phyloP scores from a whole-genome alignment of 2,888 invertebrate genomes.

The Cerceris ruficornis region DNA sequence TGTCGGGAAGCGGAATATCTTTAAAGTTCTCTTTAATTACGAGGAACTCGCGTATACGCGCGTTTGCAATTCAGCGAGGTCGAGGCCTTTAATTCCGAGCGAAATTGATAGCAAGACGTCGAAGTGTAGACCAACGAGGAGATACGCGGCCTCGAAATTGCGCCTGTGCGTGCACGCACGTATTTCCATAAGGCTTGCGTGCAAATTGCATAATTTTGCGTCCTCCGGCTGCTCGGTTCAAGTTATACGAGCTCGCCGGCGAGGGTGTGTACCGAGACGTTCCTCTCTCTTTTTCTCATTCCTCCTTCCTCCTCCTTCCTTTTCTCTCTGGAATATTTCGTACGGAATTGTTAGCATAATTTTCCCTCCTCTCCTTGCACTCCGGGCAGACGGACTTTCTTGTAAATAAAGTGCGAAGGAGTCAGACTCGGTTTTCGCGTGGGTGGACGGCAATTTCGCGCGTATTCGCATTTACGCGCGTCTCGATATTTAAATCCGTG shows the following conservation, averaged over 20 bases:
- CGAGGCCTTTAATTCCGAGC: slow-evolving; percentile 3
- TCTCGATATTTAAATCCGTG: background rate
- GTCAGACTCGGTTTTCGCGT: background rate
- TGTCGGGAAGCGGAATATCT: no score
- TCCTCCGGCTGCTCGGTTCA: slow-evolving; percentile 25
- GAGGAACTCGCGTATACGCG: no score
- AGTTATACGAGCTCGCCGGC: slow-evolving; percentile 24
- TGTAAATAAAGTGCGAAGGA: slow-evolving; percentile 31
- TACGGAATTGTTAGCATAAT: slow-evolving; percentile 56
- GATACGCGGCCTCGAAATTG: slow-evolving; percentile 40
- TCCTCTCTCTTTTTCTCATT: background rate
- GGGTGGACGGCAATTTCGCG: slow-evolving; percentile 9
- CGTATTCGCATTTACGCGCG: background rate
- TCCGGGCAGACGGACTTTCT: slow-evolving; percentile 20
- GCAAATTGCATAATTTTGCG: slow-evolving; percentile 60
- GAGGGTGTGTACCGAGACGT: slow-evolving; percentile 9
- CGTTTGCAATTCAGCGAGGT: no score
- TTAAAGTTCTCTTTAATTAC: no score
- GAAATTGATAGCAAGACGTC: slow-evolving; percentile 37
- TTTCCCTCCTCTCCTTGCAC: slow-evolving; percentile 9
- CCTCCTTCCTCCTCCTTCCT: no score
- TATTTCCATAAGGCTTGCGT: slow-evolving; percentile 49
- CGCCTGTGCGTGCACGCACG: slow-evolving; percentile 27
- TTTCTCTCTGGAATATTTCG: slow-evolving; percentile 6
- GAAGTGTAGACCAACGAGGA: slow-evolving; percentile 28